A percentile compares a stretch with the other conserved stretches of the same genome.
Evolutionary conservation across 1,140 invertebrate species (phyloP).

Genomic region (Centruroides sculpturatus): DNA sequence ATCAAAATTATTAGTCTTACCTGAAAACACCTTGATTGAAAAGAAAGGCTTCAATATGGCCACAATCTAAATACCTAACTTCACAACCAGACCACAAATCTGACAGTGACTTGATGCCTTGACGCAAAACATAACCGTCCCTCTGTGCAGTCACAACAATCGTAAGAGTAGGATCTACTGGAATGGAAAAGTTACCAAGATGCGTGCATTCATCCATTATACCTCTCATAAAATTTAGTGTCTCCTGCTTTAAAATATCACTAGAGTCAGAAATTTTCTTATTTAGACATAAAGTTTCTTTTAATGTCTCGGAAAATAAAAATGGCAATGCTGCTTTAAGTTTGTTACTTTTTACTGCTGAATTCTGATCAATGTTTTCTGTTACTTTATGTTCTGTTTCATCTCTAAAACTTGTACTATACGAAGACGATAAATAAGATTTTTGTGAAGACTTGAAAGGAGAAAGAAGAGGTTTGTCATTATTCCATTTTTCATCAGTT

Average conservation of each 20-base stretch:
- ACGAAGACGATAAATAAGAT: too few species aligned
- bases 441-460: too few species aligned
- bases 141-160: conserved; percentile 35
- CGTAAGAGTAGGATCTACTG: conserved; percentile 22
- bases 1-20: conserved; percentile 31
- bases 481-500: too few species aligned
- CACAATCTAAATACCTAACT: conserved; percentile 70
- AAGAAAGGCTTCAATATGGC: conserved; percentile 81
- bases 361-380: too few species aligned
- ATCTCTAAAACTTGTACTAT: too few species aligned
- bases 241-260: conserved; percentile 21
- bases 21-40: conserved; percentile 73
- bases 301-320: too few species aligned
- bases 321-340: too few species aligned
- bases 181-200: conserved; percentile 68
- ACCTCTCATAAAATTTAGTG: conserved; percentile 86
- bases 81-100: conserved; percentile 85
- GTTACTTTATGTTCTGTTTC: too few species aligned
- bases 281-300: too few species aligned
- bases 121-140: conserved; percentile 84
- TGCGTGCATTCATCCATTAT: conserved; percentile 99
- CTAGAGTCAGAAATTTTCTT: too few species aligned
- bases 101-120: conserved; percentile 59
- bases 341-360: too few species aligned
- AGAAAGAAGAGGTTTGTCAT: too few species aligned